Evolutionary conservation across 2,888 invertebrate species (phyloP).

Genomic region (Anaspis maculata): DNA sequence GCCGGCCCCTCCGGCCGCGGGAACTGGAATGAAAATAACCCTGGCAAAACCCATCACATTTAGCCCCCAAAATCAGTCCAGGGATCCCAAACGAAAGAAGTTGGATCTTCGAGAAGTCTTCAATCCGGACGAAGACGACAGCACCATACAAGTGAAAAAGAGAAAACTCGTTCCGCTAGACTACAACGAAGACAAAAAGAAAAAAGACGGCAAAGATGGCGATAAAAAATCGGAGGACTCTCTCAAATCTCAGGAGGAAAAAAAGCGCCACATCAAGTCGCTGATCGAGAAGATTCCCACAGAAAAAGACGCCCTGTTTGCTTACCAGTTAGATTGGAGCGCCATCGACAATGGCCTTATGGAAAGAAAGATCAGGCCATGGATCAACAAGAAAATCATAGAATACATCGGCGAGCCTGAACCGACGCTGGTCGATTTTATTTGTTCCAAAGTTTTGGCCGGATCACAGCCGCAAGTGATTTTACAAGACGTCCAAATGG

Average conservation of each 20-base stretch:
- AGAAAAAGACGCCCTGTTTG: constrained; percentile 92
- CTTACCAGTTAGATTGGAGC: constrained; percentile 85
- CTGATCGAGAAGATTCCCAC: constrained; percentile 98
- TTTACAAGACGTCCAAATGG: constrained; percentile 98
- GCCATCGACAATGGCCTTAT: constrained; percentile 68
- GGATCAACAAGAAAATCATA: constrained; percentile 99
- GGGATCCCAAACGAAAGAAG: constrained; percentile 56
- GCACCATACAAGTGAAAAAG: constrained; percentile 51
- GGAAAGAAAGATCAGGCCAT: constrained; percentile 95
- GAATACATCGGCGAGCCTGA: constrained; percentile 99
- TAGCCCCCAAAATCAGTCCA: constrained; percentile 39
- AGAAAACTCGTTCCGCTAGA: constrained; percentile 72
- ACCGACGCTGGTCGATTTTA: constrained; percentile 96
- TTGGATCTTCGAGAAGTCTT: constrained; percentile 78
- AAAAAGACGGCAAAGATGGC: constrained; percentile 40
- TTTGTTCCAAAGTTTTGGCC: constrained; percentile 94
- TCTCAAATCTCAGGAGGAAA: constrained; percentile 80
- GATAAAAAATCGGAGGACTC: constrained; percentile 49
- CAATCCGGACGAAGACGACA: constrained; percentile 74
- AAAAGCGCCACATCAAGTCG: constrained; percentile 90
- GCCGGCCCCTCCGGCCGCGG: constrained; percentile 26
- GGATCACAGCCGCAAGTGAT: constrained; percentile 91
- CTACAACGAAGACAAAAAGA: constrained; percentile 52
- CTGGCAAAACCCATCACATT: constrained; percentile 39
- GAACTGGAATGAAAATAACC: constrained; percentile 41